These are phyloP conservation scores for Diplazon laetatorius DNA, from an alignment of 2,888 invertebrate genomes.

Conservation along the genomic window DNA sequence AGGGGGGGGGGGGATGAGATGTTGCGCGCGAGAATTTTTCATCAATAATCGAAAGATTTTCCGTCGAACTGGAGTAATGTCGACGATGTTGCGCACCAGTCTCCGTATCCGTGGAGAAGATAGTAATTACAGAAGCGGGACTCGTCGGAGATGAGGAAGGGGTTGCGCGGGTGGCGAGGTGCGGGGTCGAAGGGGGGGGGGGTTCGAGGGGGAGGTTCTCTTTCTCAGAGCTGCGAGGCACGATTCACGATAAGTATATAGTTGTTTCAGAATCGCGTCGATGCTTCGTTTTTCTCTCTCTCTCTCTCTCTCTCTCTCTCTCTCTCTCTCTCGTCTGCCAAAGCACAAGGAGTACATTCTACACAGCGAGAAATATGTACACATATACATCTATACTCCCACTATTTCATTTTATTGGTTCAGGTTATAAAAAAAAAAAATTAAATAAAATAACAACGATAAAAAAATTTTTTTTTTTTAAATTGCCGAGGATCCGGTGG, in stretches of 20 bases:
- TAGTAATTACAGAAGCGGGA: conserved; percentile 82
- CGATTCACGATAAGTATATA: conserved; percentile 82
- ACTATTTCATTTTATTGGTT: conserved; percentile 81
- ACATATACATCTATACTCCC: too few species aligned
- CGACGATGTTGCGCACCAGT: conserved; percentile 30
- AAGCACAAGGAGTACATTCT: conserved; percentile 36
- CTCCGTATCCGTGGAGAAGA: conserved; percentile 74
- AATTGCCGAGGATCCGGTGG: conserved; percentile 61
- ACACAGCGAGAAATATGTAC: conserved; percentile 31
- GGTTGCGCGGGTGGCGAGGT: conserved; percentile 33
- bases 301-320: conserved; percentile 36
- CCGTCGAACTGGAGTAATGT: conserved; percentile 69
- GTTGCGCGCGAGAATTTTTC: too few species aligned
- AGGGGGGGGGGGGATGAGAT: conserved; percentile 33
- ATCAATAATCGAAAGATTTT: conserved; percentile 59
- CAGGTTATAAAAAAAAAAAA: conserved; percentile 78
- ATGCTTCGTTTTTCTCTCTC: conserved; percentile 71
- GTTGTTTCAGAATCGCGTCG: conserved; percentile 81
- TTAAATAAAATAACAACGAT: conserved; percentile 71
- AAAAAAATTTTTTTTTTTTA: conserved; percentile 61
- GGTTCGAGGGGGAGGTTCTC: conserved; percentile 31
- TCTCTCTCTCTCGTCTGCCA: conserved; percentile 16
- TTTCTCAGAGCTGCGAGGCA: conserved; percentile 79
- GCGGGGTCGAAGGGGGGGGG: too few species aligned
- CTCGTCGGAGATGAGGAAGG: conserved; percentile 66